These are phyloP conservation scores for Diadema setosum DNA, from an alignment of 35 echinoderm and acorn worm genomes.

Conservation along the genomic window DNA sequence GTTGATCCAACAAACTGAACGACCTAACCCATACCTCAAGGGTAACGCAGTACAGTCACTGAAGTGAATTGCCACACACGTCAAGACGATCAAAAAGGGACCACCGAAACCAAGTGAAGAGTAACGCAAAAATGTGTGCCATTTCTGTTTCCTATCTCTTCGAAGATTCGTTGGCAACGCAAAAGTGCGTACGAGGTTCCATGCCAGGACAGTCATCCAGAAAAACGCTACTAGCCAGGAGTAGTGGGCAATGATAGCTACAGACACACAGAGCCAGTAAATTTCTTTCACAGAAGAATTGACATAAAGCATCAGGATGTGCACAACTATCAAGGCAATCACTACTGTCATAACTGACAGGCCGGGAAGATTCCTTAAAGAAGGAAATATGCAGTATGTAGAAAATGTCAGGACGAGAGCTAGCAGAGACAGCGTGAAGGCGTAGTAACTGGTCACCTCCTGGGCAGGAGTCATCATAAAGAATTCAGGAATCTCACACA, in stretches of 20 bases:
- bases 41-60: background rate
- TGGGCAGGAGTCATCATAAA: background rate
- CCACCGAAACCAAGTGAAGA: constrained; percentile 11
- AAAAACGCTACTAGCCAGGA: constrained; percentile 5
- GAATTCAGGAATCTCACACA: background rate
- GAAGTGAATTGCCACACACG: constrained; percentile 25
- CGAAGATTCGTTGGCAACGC: background rate
- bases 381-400: background rate
- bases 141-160: too few species aligned
- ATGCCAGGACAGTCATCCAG: constrained; percentile 34
- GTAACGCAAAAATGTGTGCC: background rate
- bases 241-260: constrained; percentile 41
- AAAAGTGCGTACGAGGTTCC: constrained; percentile 24
- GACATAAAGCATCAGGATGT: background rate
- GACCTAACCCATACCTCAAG: constrained; percentile 12
- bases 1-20: constrained; percentile 12
- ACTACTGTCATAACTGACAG: background rate
- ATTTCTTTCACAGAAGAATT: background rate
- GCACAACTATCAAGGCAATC: background rate
- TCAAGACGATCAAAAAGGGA: background rate
- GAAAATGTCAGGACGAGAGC: background rate
- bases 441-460: background rate
- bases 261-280: background rate
- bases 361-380: background rate
- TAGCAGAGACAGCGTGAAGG: background rate